These are phyloP conservation scores for Trinectes maculatus DNA, from an alignment of 2,113 vertebrate species.

Conservation along the genomic window DNA sequence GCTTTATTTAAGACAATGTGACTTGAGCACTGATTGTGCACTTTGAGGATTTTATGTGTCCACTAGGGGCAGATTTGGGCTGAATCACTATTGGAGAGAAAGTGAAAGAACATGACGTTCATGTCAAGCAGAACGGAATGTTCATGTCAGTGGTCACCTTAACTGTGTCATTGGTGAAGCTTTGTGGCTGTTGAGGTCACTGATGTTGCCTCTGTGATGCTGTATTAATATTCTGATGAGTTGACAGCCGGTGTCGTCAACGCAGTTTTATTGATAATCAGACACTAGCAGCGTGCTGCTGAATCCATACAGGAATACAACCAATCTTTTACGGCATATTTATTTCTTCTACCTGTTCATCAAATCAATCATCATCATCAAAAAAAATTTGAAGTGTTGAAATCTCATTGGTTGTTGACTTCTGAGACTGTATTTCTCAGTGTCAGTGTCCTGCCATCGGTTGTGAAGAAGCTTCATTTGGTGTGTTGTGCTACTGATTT, in stretches of 20 bases:
- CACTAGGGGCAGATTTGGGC: background rate
- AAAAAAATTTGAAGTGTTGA: background rate
- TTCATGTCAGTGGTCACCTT: too few relatives aligned
- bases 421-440: background rate
- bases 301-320: background rate
- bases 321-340: too few relatives aligned
- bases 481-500: slow-evolving; percentile 24
- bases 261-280: background rate
- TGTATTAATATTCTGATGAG: too few relatives aligned
- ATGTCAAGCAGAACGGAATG: too few relatives aligned
- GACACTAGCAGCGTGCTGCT: background rate
- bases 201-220: too few relatives aligned
- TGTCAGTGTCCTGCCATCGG: background rate
- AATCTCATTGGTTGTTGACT: background rate
- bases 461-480: slow-evolving; percentile 14
- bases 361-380: too few relatives aligned
- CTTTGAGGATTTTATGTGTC: background rate
- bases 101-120: too few relatives aligned
- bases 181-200: too few relatives aligned
- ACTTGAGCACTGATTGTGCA: background rate
- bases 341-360: background rate
- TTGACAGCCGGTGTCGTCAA: too few relatives aligned
- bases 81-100: background rate
- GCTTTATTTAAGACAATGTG: background rate
- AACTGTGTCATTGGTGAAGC: too few relatives aligned